Base-by-base conservation (phyloP, 2,888 invertebrate genomes). In the Copidosoma aretas region DNA sequence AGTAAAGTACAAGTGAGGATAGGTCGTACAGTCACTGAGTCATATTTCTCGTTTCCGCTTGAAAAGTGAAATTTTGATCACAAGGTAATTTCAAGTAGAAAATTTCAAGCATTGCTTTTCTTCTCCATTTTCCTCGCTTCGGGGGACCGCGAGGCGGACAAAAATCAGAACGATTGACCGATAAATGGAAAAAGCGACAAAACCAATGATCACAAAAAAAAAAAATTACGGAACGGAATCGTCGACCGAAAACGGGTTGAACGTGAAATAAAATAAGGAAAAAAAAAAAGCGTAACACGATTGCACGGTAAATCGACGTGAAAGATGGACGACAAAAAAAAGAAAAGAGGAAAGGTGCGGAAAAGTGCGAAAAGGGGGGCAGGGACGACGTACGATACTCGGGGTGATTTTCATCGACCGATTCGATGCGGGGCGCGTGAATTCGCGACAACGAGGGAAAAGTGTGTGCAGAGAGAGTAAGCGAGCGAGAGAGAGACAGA, bases 91-190 rank as follows among this genome's bases (percentile, higher is more conserved):
- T 8, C 32, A 32, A 32, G 8, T 32, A 32, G 32, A 32, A 32
- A 32, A 8, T 51, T 54, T 46, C 46, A 41, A 69, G 60, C 43
- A 66, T 63, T 66, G 59, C 64, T 58, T 70, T 66, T 59, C 62
- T 65, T 69, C 69, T 65, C 39, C 22, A 65, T 56, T 58, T 65
- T 59, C 14, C 8, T 32, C 22, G 10, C 64, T 62, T 60, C 64
- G 25, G 17, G 43, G n/a, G 17, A 22, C 12, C 46, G 32, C 15
- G 8, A 32, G 8, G 32, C 32, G 8, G 8, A 32, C 8, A 32
- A 8, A 8, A 32, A 32, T 32, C 8, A 32, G 3, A 32, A 32
- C 8, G 8, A 32, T 32, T 5, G n/a, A n/a, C n/a, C n/a, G 32
- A 32, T 32, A 32, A 32, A 32, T n/a, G n/a, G 8, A 32, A 32